Percentiles rank a stretch among this genome's conserved stretches.
phyloP scores from a whole-genome alignment of 2,888 invertebrate genomes.

The Heteropelma amictum region DNA sequence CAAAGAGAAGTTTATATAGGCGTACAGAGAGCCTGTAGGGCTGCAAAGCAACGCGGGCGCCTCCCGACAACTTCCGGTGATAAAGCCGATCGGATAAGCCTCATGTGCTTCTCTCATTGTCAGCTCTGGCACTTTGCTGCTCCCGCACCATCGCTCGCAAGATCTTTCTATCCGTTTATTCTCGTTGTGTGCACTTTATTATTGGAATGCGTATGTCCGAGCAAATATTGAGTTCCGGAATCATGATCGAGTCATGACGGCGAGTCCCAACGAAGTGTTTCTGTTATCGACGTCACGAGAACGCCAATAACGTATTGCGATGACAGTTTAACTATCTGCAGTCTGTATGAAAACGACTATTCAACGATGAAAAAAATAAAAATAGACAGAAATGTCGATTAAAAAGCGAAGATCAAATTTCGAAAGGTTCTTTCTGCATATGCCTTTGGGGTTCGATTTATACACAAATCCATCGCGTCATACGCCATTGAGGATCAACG shows the following conservation, averaged over 20 bases:
- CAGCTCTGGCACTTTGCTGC: constrained; percentile 32
- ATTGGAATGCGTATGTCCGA: constrained; percentile 39
- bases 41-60: constrained; percentile 36
- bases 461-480: constrained; percentile 17
- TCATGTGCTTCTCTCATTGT: constrained; percentile 29
- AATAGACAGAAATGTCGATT: neutral
- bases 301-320: neutral
- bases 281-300: neutral
- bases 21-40: neutral
- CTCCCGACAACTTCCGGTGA: constrained; percentile 56
- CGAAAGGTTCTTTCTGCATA: constrained; percentile 16
- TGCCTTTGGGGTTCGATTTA: neutral
- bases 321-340: constrained; percentile 12
- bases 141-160: neutral
- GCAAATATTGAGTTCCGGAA: constrained; percentile 46
- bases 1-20: constrained; percentile 32
- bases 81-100: constrained; percentile 59
- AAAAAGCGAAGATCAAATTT: constrained; percentile 22
- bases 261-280: constrained; percentile 35
- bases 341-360: neutral
- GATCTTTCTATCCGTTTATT: constrained; percentile 9
- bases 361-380: constrained; percentile 3
- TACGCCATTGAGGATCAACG: constrained; percentile 23
- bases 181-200: constrained; percentile 22
- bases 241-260: constrained; percentile 31